Conservation (phyloP, 2,797 vertebrate genomes). For the Apogon talboti region DNA sequence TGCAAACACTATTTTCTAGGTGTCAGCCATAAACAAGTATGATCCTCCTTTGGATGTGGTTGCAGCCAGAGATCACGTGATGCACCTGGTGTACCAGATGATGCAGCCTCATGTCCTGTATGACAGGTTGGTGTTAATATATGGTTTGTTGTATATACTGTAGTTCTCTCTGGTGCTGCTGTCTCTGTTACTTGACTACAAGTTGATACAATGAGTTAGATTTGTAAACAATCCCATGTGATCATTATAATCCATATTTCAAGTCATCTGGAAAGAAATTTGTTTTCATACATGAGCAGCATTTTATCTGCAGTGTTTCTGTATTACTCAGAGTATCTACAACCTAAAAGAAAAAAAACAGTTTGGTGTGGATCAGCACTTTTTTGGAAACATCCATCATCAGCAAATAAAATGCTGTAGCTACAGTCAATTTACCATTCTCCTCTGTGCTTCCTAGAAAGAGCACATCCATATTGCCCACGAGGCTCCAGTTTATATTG, state of each 20-base stretch:
- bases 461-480: slow-evolving; percentile 53
- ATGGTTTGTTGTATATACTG: not conserved
- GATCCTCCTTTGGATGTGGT: slow-evolving; percentile 90
- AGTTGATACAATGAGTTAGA: not conserved
- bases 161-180: not conserved
- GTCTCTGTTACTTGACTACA: not conserved
- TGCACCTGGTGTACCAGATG: slow-evolving; percentile 82
- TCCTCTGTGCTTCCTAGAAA: slow-evolving; percentile 43
- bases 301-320: slow-evolving; percentile 38
- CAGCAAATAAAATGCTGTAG: slow-evolving; percentile 67
- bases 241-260: slow-evolving; percentile 6
- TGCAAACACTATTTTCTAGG: slow-evolving; percentile 76
- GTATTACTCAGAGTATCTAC: slow-evolving; percentile 35
- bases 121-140: slow-evolving; percentile 85
- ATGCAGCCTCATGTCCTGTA: slow-evolving; percentile 90
- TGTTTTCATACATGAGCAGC: slow-evolving; percentile 27
- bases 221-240: slow-evolving; percentile 4
- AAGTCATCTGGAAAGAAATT: slow-evolving; percentile 20
- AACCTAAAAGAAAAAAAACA: slow-evolving; percentile 35
- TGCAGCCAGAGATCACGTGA: slow-evolving; percentile 90
- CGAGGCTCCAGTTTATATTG: slow-evolving; percentile 46
- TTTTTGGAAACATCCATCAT: slow-evolving; percentile 67
- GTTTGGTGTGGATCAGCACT: slow-evolving; percentile 53
- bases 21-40: slow-evolving; percentile 87
- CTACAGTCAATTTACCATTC: slow-evolving; percentile 57